Conservation (phyloP, 2,888 invertebrate species). For the Steinernema scapterisci region DNA sequence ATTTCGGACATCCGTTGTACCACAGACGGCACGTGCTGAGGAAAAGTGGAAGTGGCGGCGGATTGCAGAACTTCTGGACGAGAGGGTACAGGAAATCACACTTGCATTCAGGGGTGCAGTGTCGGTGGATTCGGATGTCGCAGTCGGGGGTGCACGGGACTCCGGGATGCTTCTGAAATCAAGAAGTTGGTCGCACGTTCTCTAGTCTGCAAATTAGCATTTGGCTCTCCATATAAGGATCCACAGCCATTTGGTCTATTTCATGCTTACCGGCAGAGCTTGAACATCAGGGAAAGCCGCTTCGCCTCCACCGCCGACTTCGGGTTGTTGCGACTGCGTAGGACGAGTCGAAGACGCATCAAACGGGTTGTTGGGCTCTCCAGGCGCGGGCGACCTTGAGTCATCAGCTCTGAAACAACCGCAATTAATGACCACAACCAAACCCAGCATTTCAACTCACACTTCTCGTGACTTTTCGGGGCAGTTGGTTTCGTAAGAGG, state of each 20-base stretch:
- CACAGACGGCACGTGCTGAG: slow-evolving; percentile 60
- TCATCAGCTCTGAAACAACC: slow-evolving; percentile 6
- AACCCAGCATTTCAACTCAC: neutral
- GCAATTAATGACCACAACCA: neutral
- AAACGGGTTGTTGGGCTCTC: slow-evolving; percentile 8
- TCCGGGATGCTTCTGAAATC: neutral
- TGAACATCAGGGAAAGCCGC: slow-evolving; percentile 35
- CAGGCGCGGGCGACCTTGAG: neutral
- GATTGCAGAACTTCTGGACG: slow-evolving; percentile 62
- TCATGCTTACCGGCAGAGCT: neutral
- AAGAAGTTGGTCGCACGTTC: neutral
- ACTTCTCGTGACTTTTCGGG: slow-evolving; percentile 42
- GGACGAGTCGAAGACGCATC: neutral
- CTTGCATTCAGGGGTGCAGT: slow-evolving; percentile 61
- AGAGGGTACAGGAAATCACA: slow-evolving; percentile 60
- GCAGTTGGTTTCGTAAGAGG: slow-evolving; percentile 53
- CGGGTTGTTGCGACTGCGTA: neutral
- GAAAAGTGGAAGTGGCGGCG: slow-evolving; percentile 60
- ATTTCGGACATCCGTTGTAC: slow-evolving; percentile 62
- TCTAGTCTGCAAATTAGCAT: too few relatives aligned
- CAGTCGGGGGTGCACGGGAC: slow-evolving; percentile 62
- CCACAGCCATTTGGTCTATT: too few relatives aligned
- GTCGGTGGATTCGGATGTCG: slow-evolving; percentile 51
- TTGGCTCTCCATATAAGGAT: too few relatives aligned
- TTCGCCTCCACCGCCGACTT: neutral